Percentiles rank a stretch among this genome's conserved stretches.
Evolutionary conservation across 2,113 vertebrate genomes (phyloP).

Genomic region (Toxotes chatareus): DNA sequence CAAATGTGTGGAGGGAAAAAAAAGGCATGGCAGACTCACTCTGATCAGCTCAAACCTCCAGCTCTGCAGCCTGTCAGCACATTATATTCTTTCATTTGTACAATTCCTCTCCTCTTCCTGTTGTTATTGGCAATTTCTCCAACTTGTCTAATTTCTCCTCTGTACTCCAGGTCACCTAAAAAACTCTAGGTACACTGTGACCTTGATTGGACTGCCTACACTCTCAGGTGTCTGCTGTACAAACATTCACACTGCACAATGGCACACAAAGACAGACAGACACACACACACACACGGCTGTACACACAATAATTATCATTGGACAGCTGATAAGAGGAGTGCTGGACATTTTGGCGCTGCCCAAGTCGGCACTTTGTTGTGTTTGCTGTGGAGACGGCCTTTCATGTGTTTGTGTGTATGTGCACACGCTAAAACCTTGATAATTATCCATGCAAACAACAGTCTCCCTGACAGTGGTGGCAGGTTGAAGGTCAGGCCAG

Average conservation of each 20-base stretch:
- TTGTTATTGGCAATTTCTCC: slow-evolving; percentile 23
- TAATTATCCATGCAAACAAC: slow-evolving; percentile 57
- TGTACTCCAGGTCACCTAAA: slow-evolving; percentile 15
- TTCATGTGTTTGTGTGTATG: slow-evolving; percentile 12
- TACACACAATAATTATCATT: slow-evolving; percentile 53
- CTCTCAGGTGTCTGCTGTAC: slow-evolving; percentile 40
- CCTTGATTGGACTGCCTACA: slow-evolving; percentile 43
- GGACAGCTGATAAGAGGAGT: slow-evolving; percentile 55
- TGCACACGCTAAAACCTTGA: slow-evolving; percentile 44
- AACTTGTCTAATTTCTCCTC: slow-evolving; percentile 9
- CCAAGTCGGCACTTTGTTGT: slow-evolving; percentile 28
- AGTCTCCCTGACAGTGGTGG: slow-evolving; percentile 42
- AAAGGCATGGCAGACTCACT: not conserved
- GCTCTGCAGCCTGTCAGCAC: not conserved
- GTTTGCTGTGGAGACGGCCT: slow-evolving; percentile 50
- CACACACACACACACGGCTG: slow-evolving; percentile 6
- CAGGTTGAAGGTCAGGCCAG: slow-evolving; percentile 68
- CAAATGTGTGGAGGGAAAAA: slow-evolving; percentile 13
- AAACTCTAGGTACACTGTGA: slow-evolving; percentile 50
- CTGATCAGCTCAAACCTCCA: slow-evolving; percentile 14
- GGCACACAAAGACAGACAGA: slow-evolving; percentile 18
- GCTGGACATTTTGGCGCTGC: slow-evolving; percentile 44
- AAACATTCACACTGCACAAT: slow-evolving; percentile 29
- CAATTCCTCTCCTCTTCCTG: not conserved
- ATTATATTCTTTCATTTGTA: not conserved